A percentile compares a stretch with the other conserved stretches of the same genome.
Conservation (phyloP, 2,888 invertebrate genomes). For the Cheilosia scutellata region DNA sequence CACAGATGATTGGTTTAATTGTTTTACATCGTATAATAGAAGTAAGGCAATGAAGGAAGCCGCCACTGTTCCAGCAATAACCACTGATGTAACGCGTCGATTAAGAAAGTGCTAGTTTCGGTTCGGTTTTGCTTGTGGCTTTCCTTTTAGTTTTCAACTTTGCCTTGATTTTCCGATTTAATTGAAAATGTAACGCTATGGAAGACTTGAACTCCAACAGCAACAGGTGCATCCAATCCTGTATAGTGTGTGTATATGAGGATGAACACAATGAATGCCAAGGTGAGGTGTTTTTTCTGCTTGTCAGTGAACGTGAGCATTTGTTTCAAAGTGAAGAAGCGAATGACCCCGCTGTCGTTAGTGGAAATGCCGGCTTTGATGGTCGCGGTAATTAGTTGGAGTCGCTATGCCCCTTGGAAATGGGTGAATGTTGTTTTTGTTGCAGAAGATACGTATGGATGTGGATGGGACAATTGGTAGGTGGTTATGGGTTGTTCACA, state of each 20-base stretch:
- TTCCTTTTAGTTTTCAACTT: slow-evolving; percentile 34
- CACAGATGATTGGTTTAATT: slow-evolving; percentile 68
- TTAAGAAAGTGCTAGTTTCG: slow-evolving; percentile 32
- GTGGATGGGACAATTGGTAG: not conserved
- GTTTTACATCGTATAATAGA: slow-evolving; percentile 37
- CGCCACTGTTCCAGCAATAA: slow-evolving; percentile 5
- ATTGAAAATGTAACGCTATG: not conserved
- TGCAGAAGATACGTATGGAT: not conserved
- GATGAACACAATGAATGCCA: slow-evolving; percentile 58
- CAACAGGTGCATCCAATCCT: slow-evolving; percentile 1
- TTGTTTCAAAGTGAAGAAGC: slow-evolving; percentile 10
- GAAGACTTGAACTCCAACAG: not conserved
- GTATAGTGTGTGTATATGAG: not conserved
- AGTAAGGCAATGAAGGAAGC: slow-evolving; percentile 71
- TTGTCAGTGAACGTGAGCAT: slow-evolving; percentile 8
- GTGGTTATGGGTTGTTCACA: not conserved
- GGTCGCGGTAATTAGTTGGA: slow-evolving; percentile 14
- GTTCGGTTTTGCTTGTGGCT: slow-evolving; percentile 17
- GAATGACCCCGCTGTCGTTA: slow-evolving; percentile 41
- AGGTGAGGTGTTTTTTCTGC: slow-evolving; percentile 36
- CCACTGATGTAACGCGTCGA: slow-evolving; percentile 43
- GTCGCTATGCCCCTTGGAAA: not conserved
- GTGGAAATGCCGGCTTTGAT: slow-evolving; percentile 23
- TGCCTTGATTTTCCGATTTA: slow-evolving; percentile 28
- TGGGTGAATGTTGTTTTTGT: not conserved